Evolutionary conservation across 2,888 invertebrate genomes (phyloP), one percentile per base, ranked within the genome.

Genomic region (Acleris holmiana): DNA sequence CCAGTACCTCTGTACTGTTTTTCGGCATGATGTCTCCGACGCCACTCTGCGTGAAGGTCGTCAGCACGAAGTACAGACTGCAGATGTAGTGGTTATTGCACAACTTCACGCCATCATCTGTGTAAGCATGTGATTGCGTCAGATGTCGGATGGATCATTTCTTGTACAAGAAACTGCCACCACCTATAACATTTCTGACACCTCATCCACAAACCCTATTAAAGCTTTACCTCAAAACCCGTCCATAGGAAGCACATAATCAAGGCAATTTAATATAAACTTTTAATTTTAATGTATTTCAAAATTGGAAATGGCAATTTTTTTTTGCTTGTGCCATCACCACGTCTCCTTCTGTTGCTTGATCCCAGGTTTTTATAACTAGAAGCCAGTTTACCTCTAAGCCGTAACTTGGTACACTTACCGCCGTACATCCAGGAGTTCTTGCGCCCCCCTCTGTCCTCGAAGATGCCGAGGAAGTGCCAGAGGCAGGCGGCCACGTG

Each of bases 1-100:
- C 35, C 13, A 4, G 35, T 71, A 89, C 90, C 84, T 90, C 90
- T 0, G 82, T 70, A 13, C 82, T 82, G 15, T 80, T 82, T 69
- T 79, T 87, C 0, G 90, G 88, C 74, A 86, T 72, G 40, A 90
- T 84, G 66, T 89, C 89, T 2, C 88, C 89, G 5, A 89, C 82
- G 0, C 90, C 89, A 61, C 86, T 88, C 68, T 88, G 87, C 0
- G 85, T 84, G 67, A 88, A 86, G 0, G 89, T 89, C 0, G 87
- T 87, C 53, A 89, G 68, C 13, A 89, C 76, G 66, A 89, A 89
- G 74, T 88, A 89, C 4, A 87, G 47, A 0, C 89, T 85, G 66
- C 89, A 89, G 1, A 87, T 72, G 69, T 89, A 89, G 23, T 69
- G 49, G 71, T 77, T 81, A 2, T 71, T 50, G 61, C 89, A 89